Conservation (phyloP, 2,888 invertebrate genomes). For the Noctua fimbriata region DNA sequence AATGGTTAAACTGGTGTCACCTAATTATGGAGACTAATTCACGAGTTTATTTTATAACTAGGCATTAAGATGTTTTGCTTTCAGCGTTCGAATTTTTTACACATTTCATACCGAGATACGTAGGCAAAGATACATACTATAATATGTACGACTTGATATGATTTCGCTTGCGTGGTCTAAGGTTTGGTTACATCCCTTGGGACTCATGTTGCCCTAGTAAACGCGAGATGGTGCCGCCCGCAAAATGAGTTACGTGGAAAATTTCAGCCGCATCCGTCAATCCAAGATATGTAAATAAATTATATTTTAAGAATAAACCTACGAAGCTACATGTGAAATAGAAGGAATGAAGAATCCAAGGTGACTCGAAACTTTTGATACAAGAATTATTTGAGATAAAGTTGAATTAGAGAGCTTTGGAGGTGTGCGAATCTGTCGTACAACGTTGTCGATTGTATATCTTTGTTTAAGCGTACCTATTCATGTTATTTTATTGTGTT, state of each 20-base stretch:
- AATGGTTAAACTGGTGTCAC: background rate
- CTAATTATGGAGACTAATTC: background rate
- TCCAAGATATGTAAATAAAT: conserved; percentile 45
- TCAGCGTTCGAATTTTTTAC: background rate
- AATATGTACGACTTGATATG: conserved; percentile 33
- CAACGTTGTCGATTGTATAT: background rate
- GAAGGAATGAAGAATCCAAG: conserved; percentile 1
- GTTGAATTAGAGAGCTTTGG: background rate
- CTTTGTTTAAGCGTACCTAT: background rate
- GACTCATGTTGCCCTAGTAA: conserved; percentile 41
- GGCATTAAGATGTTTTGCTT: background rate
- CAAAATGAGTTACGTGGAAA: conserved; percentile 49
- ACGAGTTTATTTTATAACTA: background rate
- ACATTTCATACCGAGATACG: conserved; percentile 3
- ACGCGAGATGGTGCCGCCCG: conserved; percentile 27
- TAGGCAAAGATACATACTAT: conserved; percentile 16
- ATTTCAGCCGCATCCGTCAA: conserved; percentile 46
- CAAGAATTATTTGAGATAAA: background rate
- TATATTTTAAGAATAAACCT: conserved; percentile 27
- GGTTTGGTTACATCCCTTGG: conserved; percentile 47
- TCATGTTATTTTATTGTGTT: no score
- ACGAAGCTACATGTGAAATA: background rate
- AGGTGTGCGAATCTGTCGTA: background rate
- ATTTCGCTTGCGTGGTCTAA: conserved; percentile 47
- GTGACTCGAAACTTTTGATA: background rate